phyloP scores from a whole-genome alignment of 2,888 invertebrate species.

The Xylophagus ater region DNA sequence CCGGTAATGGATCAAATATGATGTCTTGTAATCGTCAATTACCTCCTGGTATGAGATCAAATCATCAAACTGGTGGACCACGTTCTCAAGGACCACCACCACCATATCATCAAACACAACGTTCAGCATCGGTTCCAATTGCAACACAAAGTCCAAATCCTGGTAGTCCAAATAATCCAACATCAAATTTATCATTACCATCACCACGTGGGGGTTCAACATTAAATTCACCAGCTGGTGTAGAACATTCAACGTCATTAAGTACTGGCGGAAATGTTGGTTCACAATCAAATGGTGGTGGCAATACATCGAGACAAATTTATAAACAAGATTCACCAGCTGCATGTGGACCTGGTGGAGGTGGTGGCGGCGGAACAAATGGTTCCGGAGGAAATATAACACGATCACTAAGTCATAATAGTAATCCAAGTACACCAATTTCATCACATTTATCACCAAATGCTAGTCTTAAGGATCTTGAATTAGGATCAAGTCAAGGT shows the following conservation, averaged over 20 bases:
- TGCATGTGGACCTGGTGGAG: slow-evolving; percentile 20
- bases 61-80: slow-evolving; percentile 27
- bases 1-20: background rate
- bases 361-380: slow-evolving; percentile 19
- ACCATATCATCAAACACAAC: slow-evolving; percentile 61
- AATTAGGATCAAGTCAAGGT: slow-evolving; percentile 21
- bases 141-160: slow-evolving; percentile 64
- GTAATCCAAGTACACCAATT: slow-evolving; percentile 62
- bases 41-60: slow-evolving; percentile 10
- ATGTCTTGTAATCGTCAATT: slow-evolving; percentile 15
- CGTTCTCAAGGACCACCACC: slow-evolving; percentile 65
- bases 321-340: slow-evolving; percentile 51
- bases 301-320: slow-evolving; percentile 21
- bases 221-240: slow-evolving; percentile 55
- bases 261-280: slow-evolving; percentile 26
- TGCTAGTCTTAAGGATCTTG: slow-evolving; percentile 38
- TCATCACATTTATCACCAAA: slow-evolving; percentile 51
- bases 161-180: slow-evolving; percentile 58
- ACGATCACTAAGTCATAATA: slow-evolving; percentile 40
- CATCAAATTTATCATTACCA: slow-evolving; percentile 59
- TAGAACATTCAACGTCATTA: slow-evolving; percentile 47
- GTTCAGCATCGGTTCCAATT: slow-evolving; percentile 62
- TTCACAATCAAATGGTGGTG: slow-evolving; percentile 14
- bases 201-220: slow-evolving; percentile 57
- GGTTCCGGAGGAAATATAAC: slow-evolving; percentile 18